Evolutionary conservation across 2,888 invertebrate species (phyloP), one percentile per base, ranked within the genome.

Genomic region (Cryptus viduatorius): DNA sequence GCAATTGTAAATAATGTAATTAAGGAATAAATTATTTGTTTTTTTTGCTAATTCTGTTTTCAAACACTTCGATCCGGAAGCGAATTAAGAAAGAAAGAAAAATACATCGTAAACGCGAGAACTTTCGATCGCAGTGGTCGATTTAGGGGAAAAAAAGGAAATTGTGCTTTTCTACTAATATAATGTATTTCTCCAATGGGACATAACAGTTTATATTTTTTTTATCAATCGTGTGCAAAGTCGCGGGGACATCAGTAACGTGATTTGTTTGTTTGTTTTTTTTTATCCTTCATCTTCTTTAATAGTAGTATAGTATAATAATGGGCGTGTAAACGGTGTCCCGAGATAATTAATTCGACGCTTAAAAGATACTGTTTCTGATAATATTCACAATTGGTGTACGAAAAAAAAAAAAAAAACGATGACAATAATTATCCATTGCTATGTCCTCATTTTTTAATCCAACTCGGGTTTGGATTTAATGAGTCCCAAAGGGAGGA

Each of bases 141-240:
- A 56, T 53, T 64, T 42, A 16, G 37, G 37, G 4, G 3, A 48
- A 7, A 31, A 7, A 31, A 61, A 61, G 31, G 12, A n/a, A 61
- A 31, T 73, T 84, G 81, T 73, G 56, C 71, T 64, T 69, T 56
- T 79, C 71, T 81, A 42, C 56, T 71, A 78, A 79, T 72, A 80
- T 69, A 80, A 72, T 76, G 77, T 80, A 77, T 81, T 81, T 84
- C 71, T 75, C 71, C 78, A 79, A 14, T 84, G 73, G 73, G 72
- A 78, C 77, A 75, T 82, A 84, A 84, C 81, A 82, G 69, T 64
- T 81, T 73, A 79, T 56, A 29, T 61, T 53, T 78, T 78, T 79
- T 82, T 82, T 76, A 84, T 84, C 79, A 65, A 64, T 82, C 75
- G 71, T 75, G 82, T 79, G 71, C 56, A 67, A 80, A 82, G 78